These are phyloP conservation scores for Asobara japonica DNA, from an alignment of 1,140 invertebrate species.

Conservation along the genomic window DNA sequence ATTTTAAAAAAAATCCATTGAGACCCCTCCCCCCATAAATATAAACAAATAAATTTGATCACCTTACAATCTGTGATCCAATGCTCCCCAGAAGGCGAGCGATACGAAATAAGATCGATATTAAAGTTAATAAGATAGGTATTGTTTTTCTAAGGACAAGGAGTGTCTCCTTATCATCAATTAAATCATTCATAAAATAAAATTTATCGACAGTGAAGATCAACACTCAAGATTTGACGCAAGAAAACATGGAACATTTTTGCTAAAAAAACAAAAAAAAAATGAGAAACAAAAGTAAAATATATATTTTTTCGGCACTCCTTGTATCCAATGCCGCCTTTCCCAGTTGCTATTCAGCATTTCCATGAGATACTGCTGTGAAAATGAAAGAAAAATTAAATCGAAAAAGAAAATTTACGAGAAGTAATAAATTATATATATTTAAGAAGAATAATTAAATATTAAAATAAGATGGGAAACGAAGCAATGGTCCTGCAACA, in stretches of 20 bases:
- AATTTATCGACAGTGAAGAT: slow-evolving; percentile 10
- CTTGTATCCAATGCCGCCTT: slow-evolving; percentile 29
- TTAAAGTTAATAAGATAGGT: slow-evolving; percentile 46
- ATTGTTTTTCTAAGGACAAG: slow-evolving; percentile 26
- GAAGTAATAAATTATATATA: slow-evolving; percentile 33
- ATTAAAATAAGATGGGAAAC: slow-evolving; percentile 46
- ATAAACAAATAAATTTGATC: slow-evolving; percentile 58
- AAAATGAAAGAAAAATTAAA: slow-evolving; percentile 13
- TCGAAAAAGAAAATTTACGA: slow-evolving; percentile 38
- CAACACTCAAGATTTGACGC: not conserved
- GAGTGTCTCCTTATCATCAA: slow-evolving; percentile 24
- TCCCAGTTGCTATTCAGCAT: slow-evolving; percentile 8
- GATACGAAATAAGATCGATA: slow-evolving; percentile 65
- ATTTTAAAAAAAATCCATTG: slow-evolving; percentile 23
- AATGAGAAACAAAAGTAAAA: not conserved
- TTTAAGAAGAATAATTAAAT: slow-evolving; percentile 35
- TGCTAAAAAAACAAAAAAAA: not conserved
- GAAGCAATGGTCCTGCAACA: slow-evolving; percentile 64
- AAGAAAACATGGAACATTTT: not conserved
- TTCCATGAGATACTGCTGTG: not conserved
- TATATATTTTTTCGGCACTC: slow-evolving; percentile 23
- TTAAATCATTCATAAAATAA: slow-evolving; percentile 1
- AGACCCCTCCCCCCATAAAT: not conserved
- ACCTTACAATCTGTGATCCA: slow-evolving; percentile 66
- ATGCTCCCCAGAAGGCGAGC: slow-evolving; percentile 49